phyloP scores from a whole-genome alignment of 2,113 vertebrate genomes.

The Bambusicola thoracicus region DNA sequence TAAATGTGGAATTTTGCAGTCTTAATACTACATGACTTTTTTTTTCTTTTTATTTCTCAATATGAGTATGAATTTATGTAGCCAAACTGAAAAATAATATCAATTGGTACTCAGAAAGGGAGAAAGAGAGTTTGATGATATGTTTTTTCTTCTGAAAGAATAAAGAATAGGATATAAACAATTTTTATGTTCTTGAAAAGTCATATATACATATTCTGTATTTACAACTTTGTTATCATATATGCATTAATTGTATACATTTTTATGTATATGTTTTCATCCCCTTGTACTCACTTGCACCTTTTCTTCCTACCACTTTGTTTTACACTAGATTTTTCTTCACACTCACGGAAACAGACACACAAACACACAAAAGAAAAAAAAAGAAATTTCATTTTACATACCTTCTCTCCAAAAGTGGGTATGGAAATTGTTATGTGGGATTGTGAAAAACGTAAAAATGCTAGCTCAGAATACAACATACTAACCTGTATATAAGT shows the following conservation, averaged over 20 bases:
- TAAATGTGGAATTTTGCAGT: background rate
- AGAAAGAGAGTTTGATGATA: fast-evolving
- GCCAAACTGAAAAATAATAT: background rate
- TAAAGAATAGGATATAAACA: background rate
- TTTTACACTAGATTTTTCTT: background rate
- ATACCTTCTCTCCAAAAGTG: background rate
- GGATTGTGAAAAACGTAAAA: background rate
- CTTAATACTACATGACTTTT: background rate
- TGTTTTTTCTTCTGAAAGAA: background rate
- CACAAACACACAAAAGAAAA: fast-evolving
- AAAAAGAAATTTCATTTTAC: fast-evolving
- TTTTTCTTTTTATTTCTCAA: background rate
- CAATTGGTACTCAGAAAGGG: background rate
- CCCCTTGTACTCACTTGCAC: background rate
- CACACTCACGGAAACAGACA: background rate
- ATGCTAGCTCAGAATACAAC: background rate
- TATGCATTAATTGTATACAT: background rate
- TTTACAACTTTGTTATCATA: background rate
- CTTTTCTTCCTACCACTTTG: background rate
- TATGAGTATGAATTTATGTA: background rate
- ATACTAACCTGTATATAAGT: background rate
- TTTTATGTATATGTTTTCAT: background rate
- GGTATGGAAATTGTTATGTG: background rate
- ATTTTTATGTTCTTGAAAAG: background rate
- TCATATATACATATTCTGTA: background rate